These are phyloP conservation scores for Lumbricus terrestris DNA, from an alignment of 2,888 invertebrate genomes.

Conservation along the genomic window DNA sequence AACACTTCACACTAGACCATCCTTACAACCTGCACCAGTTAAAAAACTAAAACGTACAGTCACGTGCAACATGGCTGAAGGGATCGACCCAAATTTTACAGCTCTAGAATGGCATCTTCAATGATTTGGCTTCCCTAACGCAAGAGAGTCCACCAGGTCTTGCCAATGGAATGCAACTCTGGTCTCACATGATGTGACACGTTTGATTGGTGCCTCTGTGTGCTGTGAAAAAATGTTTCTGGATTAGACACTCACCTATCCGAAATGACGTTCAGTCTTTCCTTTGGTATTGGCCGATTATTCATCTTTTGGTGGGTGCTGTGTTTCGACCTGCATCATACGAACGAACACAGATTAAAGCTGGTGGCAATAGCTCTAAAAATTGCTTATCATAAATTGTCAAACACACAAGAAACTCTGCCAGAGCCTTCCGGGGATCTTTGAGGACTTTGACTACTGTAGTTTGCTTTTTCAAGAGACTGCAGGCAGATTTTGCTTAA, in stretches of 20 bases:
- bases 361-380: neutral
- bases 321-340: neutral
- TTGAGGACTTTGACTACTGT: neutral
- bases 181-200: neutral
- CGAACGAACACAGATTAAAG: neutral
- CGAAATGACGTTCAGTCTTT: neutral
- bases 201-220: neutral
- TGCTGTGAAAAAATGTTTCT: neutral
- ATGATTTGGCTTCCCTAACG: neutral
- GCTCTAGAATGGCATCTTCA: too few relatives aligned
- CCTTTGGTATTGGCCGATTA: conserved; percentile 4
- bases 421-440: too few relatives aligned
- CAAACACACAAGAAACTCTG: too few relatives aligned
- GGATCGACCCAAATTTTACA: too few relatives aligned
- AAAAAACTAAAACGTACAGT: too few relatives aligned
- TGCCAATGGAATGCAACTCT: neutral
- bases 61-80: too few relatives aligned
- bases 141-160: neutral
- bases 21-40: too few relatives aligned
- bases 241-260: neutral
- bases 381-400: too few relatives aligned
- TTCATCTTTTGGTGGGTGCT: neutral
- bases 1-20: too few relatives aligned
- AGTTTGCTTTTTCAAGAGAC: neutral
- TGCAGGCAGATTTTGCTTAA: too few relatives aligned